Base-by-base conservation (phyloP, 2,888 invertebrate species). In the Leucania comma region DNA sequence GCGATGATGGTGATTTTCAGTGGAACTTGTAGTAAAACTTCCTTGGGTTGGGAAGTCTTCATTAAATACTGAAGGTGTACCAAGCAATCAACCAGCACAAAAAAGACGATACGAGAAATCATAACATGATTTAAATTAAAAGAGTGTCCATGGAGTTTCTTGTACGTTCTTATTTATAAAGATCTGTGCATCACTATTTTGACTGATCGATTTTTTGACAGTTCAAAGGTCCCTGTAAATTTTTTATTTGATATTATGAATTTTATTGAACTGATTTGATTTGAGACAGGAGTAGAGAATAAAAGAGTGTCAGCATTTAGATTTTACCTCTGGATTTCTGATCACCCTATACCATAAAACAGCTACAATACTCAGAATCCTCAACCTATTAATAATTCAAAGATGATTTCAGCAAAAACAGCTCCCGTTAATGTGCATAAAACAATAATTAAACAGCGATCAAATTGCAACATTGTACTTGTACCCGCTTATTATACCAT, bases 401-500 rank as follows among this genome's bases (percentile, higher is more conserved):
- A 73, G 63, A 72, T 67, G 54, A 54, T 75, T 73, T 72, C 60
- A 70, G 74, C 81, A 86, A 85, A 87, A 89, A 90, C 87, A 77
- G 92, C 92, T 92, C 89, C 92, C 83, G 92, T 89, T 90, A 91
- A 90, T 86, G 65, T 86, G 82, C 82, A 8, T 48, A 65, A 74
- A 65, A 73, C 64, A 86, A 86, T 86, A 86, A 84, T 86, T 90
- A 90, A 88, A 87, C 78, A 70, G 77, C 87, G 80, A 90, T 90
- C 86, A 87, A 86, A 87, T 86, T 85, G 90, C 91, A 91, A 92
- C 92, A 87, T 88, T 90, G 91, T 91, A 83, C 73, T 79, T 79
- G 84, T 73, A 90, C 84, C 91, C 84, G 85, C 88, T 93, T 90
- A 93, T 93, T 92, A 92, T 54, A 87, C 85, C 86, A 86, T 80